Conservation (phyloP, 2,113 vertebrate species). For the Brachypteracias leptosomus region DNA sequence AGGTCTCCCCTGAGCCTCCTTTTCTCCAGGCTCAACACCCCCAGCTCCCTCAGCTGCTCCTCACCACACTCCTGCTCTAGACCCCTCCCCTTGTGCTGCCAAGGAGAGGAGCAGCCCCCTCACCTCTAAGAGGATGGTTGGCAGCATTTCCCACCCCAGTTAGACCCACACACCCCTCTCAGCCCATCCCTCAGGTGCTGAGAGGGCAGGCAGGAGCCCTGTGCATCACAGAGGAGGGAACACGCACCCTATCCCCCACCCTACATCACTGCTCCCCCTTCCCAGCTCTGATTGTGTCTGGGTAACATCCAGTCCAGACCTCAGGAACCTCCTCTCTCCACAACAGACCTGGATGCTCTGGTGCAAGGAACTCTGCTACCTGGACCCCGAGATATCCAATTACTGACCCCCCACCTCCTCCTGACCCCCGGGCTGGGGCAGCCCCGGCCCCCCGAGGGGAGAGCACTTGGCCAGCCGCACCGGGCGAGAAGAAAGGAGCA, state of each 20-base stretch:
- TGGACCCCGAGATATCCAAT: not conserved
- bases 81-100: not conserved
- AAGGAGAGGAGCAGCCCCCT: not conserved
- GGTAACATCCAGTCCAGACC: too few relatives aligned
- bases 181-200: not conserved
- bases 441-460: fast-evolving
- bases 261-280: not conserved
- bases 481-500: not conserved
- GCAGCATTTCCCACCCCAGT: not conserved
- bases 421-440: fast-evolving
- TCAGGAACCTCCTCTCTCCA: fast-evolving
- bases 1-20: too few relatives aligned
- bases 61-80: too few relatives aligned
- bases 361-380: not conserved
- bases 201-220: not conserved
- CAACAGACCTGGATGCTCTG: not conserved
- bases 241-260: fast-evolving
- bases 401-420: not conserved
- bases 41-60: too few relatives aligned
- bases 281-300: fast-evolving
- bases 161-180: not conserved
- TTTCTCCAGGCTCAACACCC: too few relatives aligned
- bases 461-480: fast-evolving
- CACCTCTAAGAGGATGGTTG: too few relatives aligned
- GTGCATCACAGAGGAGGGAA: not conserved